Evolutionary conservation across 2,888 invertebrate species (phyloP).

Genomic region (Pseudolycoriella hygida): DNA sequence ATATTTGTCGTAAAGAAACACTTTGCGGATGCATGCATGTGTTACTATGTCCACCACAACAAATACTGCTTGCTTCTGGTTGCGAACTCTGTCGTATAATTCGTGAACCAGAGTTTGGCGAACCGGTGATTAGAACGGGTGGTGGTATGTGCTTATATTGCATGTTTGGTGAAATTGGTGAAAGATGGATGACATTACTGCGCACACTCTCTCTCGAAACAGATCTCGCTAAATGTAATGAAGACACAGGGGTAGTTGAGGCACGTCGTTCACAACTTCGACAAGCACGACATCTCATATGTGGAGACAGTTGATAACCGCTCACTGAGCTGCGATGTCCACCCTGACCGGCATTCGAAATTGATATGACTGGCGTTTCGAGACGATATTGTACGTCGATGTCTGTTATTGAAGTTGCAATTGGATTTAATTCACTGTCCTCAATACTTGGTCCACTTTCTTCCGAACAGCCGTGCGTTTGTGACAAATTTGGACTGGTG

Average conservation of each 20-base stretch:
- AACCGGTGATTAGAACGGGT: slow-evolving; percentile 53
- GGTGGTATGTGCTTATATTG: slow-evolving; percentile 30
- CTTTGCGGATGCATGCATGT: slow-evolving; percentile 49
- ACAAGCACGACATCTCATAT: slow-evolving; percentile 41
- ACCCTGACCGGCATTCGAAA: slow-evolving; percentile 20
- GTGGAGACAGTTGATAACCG: slow-evolving; percentile 44
- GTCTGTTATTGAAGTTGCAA: slow-evolving; percentile 29
- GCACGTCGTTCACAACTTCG: slow-evolving; percentile 61
- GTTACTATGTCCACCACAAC: slow-evolving; percentile 36
- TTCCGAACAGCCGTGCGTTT: slow-evolving; percentile 57
- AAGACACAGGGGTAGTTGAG: slow-evolving; percentile 61
- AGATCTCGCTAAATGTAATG: slow-evolving; percentile 63
- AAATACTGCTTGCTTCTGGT: slow-evolving; percentile 26
- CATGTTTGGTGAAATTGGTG: slow-evolving; percentile 1
- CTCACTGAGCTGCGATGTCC: slow-evolving; percentile 43
- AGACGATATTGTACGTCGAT: slow-evolving; percentile 36
- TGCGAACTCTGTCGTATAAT: slow-evolving; percentile 54
- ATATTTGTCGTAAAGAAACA: slow-evolving; percentile 70
- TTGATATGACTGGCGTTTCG: slow-evolving; percentile 34
- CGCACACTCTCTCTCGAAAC: slow-evolving; percentile 68
- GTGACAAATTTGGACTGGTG: slow-evolving; percentile 51
- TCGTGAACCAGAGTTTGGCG: slow-evolving; percentile 44
- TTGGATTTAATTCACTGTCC: slow-evolving; percentile 35
- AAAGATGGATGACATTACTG: slow-evolving; percentile 33
- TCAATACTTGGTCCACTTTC: slow-evolving; percentile 48